Evolutionary conservation across 1,140 invertebrate genomes (phyloP).

Genomic region (Cotesia typhae): DNA sequence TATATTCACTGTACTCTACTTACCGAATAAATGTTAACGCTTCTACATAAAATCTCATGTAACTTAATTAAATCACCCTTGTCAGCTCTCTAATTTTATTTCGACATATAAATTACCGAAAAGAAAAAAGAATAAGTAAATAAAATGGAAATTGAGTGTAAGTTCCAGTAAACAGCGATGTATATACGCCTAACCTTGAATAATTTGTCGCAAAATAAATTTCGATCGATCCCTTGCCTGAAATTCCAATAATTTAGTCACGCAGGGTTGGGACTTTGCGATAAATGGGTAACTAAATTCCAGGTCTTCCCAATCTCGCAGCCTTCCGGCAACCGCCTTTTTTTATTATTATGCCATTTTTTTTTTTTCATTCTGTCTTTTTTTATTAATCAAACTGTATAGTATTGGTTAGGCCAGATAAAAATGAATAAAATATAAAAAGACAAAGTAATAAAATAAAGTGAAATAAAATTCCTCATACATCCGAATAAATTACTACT

Average conservation of each 20-base stretch:
- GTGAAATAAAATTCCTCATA: too few relatives aligned
- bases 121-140: neutral
- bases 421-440: too few relatives aligned
- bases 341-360: too few relatives aligned
- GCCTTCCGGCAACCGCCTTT: neutral
- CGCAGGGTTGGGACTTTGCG: neutral
- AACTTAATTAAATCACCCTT: constrained; percentile 3
- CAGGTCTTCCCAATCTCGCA: neutral
- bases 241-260: constrained; percentile 13
- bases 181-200: too few relatives aligned
- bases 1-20: constrained; percentile 33
- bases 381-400: too few relatives aligned
- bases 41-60: constrained; percentile 37
- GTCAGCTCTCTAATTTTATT: neutral
- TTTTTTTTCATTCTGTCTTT: too few relatives aligned
- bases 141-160: too few relatives aligned
- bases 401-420: too few relatives aligned
- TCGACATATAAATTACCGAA: neutral
- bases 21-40: constrained; percentile 50
- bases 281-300: constrained; percentile 2
- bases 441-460: too few relatives aligned
- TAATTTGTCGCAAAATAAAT: neutral
- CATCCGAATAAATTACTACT: too few relatives aligned
- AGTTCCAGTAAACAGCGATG: too few relatives aligned
- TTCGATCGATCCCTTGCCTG: neutral